Conservation (phyloP, 1,140 invertebrate genomes). For the Tetranychus cinnabarinus region DNA sequence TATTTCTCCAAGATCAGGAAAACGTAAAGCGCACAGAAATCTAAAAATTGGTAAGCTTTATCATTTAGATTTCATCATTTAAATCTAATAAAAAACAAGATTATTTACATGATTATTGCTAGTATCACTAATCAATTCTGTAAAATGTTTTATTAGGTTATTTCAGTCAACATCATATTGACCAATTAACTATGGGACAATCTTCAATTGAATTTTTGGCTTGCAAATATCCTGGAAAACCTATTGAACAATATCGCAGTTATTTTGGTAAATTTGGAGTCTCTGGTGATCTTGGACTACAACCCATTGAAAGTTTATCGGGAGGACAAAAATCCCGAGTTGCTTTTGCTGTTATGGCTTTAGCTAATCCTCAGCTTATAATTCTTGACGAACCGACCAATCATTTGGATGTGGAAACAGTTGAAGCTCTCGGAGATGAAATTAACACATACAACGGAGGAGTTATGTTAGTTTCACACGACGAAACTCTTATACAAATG, state of each 20-base stretch:
- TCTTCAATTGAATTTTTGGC: slow-evolving; percentile 70
- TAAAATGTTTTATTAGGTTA: slow-evolving; percentile 35
- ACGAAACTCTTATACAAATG: slow-evolving; percentile 84
- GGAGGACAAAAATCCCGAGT: slow-evolving; percentile 97
- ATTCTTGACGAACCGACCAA: slow-evolving; percentile 42
- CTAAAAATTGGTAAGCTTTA: slow-evolving; percentile 25
- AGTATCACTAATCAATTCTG: too few relatives aligned
- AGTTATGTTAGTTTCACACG: slow-evolving; percentile 93
- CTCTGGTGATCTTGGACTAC: slow-evolving; percentile 72
- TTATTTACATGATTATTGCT: too few relatives aligned
- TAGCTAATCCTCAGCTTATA: slow-evolving; percentile 31
- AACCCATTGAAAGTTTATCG: slow-evolving; percentile 54
- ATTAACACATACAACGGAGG: slow-evolving; percentile 81
- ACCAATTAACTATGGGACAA: slow-evolving; percentile 76
- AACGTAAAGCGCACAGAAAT: slow-evolving; percentile 61
- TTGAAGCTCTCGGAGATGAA: slow-evolving; percentile 83
- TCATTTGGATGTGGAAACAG: slow-evolving; percentile 93
- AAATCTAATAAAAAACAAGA: too few relatives aligned
- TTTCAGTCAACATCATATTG: slow-evolving; percentile 97
- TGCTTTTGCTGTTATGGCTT: slow-evolving; percentile 77
- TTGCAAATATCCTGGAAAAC: slow-evolving; percentile 50
- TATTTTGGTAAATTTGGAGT: slow-evolving; percentile 90
- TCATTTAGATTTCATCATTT: too few relatives aligned
- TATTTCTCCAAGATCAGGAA: slow-evolving; percentile 54
- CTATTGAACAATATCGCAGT: slow-evolving; percentile 73